These are phyloP conservation scores for Sinohyriopsis cumingii DNA, from an alignment of 2,888 invertebrate genomes.

Conservation along the genomic window DNA sequence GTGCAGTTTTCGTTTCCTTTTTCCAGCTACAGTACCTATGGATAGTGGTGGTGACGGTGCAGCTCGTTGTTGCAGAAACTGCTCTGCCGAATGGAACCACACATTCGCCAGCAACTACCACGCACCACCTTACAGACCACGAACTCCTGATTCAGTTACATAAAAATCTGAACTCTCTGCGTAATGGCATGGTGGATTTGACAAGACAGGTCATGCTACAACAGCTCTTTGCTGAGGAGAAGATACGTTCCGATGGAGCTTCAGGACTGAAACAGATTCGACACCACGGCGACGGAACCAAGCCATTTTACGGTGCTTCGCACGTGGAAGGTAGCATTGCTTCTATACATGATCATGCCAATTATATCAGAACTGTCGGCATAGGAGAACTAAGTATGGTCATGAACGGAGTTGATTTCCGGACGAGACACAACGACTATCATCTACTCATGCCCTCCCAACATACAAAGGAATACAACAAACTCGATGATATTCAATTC, in stretches of 20 bases:
- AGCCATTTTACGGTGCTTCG: slow-evolving; percentile 37
- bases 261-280: slow-evolving; percentile 31
- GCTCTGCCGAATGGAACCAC: too few species aligned
- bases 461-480: slow-evolving; percentile 30
- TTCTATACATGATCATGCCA: slow-evolving; percentile 53
- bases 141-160: not conserved
- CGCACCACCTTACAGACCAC: too few species aligned
- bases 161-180: slow-evolving; percentile 15
- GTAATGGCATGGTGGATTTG: slow-evolving; percentile 33
- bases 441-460: slow-evolving; percentile 40
- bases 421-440: slow-evolving; percentile 60
- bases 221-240: slow-evolving; percentile 50
- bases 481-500: slow-evolving; percentile 38
- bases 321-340: slow-evolving; percentile 30
- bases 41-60: too few species aligned
- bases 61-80: too few species aligned
- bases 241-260: slow-evolving; percentile 31
- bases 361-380: slow-evolving; percentile 42
- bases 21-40: too few species aligned
- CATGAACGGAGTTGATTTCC: slow-evolving; percentile 58
- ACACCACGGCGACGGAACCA: slow-evolving; percentile 34
- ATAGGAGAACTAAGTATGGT: slow-evolving; percentile 55
- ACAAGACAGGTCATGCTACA: slow-evolving; percentile 51
- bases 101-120: too few species aligned
- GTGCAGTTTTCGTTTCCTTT: too few species aligned